Percentiles rank a stretch among this genome's conserved stretches.
Conservation (phyloP, 2,888 invertebrate species). For the Caenorhabditis becei region DNA sequence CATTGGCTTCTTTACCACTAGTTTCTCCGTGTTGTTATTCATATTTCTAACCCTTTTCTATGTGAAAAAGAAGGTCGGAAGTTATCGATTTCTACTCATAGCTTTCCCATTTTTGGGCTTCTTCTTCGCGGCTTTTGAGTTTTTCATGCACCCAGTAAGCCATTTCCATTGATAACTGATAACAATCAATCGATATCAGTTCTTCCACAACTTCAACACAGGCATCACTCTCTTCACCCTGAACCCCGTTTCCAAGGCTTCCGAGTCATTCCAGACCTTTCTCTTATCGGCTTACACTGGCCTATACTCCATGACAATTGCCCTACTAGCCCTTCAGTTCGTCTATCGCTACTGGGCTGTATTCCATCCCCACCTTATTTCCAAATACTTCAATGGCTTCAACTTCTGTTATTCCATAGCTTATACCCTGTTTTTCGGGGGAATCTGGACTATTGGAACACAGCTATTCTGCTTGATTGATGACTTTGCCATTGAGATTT, state of each 20-base stretch:
- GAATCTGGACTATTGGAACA: not conserved
- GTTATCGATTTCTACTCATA: conserved; percentile 10
- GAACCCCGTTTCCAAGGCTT: not conserved
- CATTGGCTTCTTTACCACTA: not conserved
- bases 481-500: not conserved
- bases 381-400: not conserved
- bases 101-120: conserved; percentile 8
- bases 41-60: conserved; percentile 17
- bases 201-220: not conserved
- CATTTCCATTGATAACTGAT: too few relatives aligned
- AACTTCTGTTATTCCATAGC: not conserved
- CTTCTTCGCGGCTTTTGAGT: conserved; percentile 8
- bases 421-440: not conserved
- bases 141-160: conserved; percentile 1
- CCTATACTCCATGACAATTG: conserved; percentile 7
- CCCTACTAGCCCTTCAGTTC: conserved; percentile 16
- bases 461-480: not conserved
- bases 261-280: not conserved
- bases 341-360: conserved; percentile 22
- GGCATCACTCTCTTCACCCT: not conserved
- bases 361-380: not conserved
- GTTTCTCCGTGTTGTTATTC: not conserved
- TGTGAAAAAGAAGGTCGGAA: conserved; percentile 26
- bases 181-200: too few relatives aligned
- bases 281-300: not conserved